Evolutionary conservation across 2,113 vertebrate species (phyloP).

Genomic region (Uria lomvia): DNA sequence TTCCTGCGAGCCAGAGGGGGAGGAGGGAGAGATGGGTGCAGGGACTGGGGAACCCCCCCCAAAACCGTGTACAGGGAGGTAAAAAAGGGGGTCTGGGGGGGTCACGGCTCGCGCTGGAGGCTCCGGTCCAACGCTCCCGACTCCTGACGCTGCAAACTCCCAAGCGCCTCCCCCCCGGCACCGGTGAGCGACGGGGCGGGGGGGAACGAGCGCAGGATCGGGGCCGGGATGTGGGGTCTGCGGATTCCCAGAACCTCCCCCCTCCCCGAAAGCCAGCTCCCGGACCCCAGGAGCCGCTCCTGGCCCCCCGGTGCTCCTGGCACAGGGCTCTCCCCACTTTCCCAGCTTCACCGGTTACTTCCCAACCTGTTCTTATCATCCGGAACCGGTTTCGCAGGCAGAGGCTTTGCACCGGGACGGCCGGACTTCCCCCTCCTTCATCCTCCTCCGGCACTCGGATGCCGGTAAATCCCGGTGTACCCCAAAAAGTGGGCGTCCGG

Average conservation of each 20-base stretch:
- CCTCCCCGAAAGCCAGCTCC: neutral
- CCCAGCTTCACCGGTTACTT: neutral
- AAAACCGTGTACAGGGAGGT: neutral
- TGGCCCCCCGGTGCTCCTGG: accelerated
- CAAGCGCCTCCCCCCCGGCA: neutral
- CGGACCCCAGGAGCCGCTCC: neutral
- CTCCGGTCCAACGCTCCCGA: neutral
- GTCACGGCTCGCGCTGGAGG: neutral
- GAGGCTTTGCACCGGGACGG: neutral
- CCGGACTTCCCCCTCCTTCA: neutral
- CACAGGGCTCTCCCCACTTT: neutral
- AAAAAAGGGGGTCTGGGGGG: neutral
- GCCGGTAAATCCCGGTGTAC: accelerated
- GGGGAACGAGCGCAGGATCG: neutral
- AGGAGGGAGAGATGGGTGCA: too few relatives aligned
- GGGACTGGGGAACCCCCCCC: accelerated
- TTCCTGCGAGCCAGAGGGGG: neutral
- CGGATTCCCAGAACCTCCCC: too few relatives aligned
- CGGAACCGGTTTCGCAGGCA: neutral
- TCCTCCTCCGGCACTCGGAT: neutral
- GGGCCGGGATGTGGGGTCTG: neutral
- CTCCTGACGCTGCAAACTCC: neutral
- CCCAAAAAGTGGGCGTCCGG: neutral
- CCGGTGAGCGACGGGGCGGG: neutral
- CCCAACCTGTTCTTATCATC: neutral